phyloP scores from a whole-genome alignment of 2,888 invertebrate genomes.

The Gnatocerus cornutus region DNA sequence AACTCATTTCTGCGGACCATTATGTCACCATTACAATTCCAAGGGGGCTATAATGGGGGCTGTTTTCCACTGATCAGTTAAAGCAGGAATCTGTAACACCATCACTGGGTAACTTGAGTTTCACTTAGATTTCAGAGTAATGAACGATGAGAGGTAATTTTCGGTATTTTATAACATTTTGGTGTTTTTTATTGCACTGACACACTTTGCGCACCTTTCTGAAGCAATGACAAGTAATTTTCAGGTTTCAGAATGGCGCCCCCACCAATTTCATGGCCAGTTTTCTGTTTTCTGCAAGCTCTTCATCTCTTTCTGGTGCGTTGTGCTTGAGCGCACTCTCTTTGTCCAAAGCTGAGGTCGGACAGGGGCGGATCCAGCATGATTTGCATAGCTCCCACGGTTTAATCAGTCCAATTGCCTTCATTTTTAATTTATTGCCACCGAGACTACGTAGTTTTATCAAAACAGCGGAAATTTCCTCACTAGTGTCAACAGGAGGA shows the following conservation, averaged over 20 bases:
- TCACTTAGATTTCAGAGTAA: background rate
- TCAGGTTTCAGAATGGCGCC: background rate
- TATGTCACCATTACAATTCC: conserved; percentile 6
- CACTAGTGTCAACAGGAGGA: no score
- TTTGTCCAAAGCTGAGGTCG: background rate
- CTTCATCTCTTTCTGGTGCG: background rate
- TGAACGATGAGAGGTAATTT: background rate
- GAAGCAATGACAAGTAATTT: background rate
- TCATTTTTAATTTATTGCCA: no score
- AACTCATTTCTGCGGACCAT: conserved; percentile 62
- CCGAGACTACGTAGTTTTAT: no score
- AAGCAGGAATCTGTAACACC: conserved; percentile 15
- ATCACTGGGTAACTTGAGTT: conserved; percentile 4
- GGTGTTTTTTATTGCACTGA: conserved; percentile 1
- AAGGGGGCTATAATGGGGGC: conserved; percentile 6
- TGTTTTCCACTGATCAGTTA: conserved; percentile 6
- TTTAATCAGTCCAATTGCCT: no score
- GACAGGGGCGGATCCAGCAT: background rate
- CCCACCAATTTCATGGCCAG: background rate
- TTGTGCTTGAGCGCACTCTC: background rate
- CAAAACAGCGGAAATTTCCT: no score
- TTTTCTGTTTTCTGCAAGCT: background rate
- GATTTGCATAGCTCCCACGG: no score
- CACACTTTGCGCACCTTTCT: conserved; percentile 6
- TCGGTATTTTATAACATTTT: conserved; percentile 6